Evolutionary conservation across 2,888 invertebrate species (phyloP).

Genomic region (Acanthosepion esculentum): DNA sequence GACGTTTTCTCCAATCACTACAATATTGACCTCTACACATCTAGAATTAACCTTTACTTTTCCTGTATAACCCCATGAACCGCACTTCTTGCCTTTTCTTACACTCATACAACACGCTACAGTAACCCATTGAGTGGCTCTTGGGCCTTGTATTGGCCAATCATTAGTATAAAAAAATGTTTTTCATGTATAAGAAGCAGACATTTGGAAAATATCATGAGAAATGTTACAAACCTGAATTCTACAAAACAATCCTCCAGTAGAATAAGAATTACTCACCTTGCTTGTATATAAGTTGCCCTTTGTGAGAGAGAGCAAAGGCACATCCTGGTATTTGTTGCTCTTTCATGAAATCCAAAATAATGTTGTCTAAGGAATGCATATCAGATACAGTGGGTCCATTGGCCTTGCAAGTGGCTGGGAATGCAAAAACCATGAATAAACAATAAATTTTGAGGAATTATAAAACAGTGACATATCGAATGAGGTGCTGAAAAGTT

Average conservation of each 20-base stretch:
- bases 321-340: constrained; percentile 67
- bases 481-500: background rate
- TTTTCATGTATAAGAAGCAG: too few relatives aligned
- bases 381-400: constrained; percentile 54
- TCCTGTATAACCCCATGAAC: too few relatives aligned
- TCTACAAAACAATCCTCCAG: background rate
- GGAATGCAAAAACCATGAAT: background rate
- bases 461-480: background rate
- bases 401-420: constrained; percentile 56
- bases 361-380: constrained; percentile 59
- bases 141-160: too few relatives aligned
- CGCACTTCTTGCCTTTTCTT: too few relatives aligned
- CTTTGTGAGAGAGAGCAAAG: constrained; percentile 61
- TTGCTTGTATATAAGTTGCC: constrained; percentile 65
- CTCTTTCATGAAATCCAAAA: constrained; percentile 66
- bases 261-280: constrained; percentile 54
- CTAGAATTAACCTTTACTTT: too few relatives aligned
- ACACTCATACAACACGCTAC: too few relatives aligned
- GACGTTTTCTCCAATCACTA: too few relatives aligned
- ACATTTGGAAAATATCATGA: too few relatives aligned
- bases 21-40: too few relatives aligned
- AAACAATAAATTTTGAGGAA: background rate
- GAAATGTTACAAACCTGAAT: too few relatives aligned
- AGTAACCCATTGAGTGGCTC: too few relatives aligned
- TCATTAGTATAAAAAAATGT: too few relatives aligned